phyloP scores from a whole-genome alignment of 2,888 invertebrate genomes.

The Pandemis heparana region DNA sequence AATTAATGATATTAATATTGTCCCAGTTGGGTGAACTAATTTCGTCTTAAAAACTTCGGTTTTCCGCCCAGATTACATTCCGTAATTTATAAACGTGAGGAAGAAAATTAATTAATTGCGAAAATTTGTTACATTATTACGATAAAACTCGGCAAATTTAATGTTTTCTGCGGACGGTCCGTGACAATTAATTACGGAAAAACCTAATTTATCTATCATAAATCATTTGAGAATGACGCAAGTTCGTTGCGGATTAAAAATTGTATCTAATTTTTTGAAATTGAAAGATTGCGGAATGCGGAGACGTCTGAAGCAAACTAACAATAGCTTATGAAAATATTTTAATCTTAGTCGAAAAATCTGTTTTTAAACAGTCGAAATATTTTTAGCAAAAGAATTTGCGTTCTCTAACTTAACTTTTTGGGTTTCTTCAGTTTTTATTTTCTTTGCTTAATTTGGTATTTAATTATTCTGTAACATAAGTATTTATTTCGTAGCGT shows the following conservation, averaged over 20 bases:
- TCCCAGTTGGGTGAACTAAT: not conserved
- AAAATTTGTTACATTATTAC: slow-evolving; percentile 21
- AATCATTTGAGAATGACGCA: slow-evolving; percentile 19
- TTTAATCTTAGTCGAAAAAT: not conserved
- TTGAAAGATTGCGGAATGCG: not conserved
- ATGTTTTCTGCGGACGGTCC: slow-evolving; percentile 23
- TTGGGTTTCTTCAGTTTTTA: not conserved
- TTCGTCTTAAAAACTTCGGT: not conserved
- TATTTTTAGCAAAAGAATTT: not conserved
- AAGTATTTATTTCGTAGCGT: too few relatives aligned
- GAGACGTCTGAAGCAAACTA: not conserved
- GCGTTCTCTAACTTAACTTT: not conserved
- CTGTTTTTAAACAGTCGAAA: not conserved
- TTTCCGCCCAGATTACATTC: slow-evolving; percentile 17
- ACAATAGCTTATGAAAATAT: not conserved
- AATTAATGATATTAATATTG: not conserved
- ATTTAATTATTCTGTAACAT: not conserved
- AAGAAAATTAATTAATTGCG: slow-evolving; percentile 12
- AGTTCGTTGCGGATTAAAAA: not conserved
- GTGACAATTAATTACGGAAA: slow-evolving; percentile 33
- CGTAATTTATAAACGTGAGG: slow-evolving; percentile 7
- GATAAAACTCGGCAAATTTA: slow-evolving; percentile 21
- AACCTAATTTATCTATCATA: slow-evolving; percentile 12
- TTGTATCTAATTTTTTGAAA: not conserved
- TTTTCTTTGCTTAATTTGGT: not conserved